Evolutionary conservation across 37 sponge, comb jelly and placozoan genomes (phyloP).

Genomic region (Ianthella basta): DNA sequence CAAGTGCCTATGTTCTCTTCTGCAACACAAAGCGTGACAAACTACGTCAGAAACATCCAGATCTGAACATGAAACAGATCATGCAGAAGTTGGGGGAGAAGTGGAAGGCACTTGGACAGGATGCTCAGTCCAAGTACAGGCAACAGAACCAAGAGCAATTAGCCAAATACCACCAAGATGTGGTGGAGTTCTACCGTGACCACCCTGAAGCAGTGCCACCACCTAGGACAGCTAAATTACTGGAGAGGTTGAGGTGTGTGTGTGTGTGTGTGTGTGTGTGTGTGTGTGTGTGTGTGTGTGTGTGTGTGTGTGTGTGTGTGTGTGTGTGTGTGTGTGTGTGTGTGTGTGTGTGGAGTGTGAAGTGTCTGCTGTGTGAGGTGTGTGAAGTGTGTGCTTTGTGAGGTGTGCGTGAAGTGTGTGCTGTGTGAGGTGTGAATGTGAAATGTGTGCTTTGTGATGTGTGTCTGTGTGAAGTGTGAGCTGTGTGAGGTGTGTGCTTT

Average conservation of each 20-base stretch:
- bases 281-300: neutral
- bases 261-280: slow-evolving; percentile 21
- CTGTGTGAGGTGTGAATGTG: too few species aligned
- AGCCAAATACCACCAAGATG: slow-evolving; percentile 37
- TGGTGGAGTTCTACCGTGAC: neutral
- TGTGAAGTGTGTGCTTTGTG: too few species aligned
- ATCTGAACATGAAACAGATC: slow-evolving; percentile 34
- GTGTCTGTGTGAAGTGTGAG: too few species aligned
- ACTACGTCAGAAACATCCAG: slow-evolving; percentile 50
- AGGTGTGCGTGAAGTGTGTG: too few species aligned
- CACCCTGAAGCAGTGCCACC: slow-evolving; percentile 20
- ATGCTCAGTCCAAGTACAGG: slow-evolving; percentile 38
- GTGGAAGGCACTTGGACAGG: slow-evolving; percentile 43
- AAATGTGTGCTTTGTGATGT: too few species aligned
- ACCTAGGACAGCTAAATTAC: slow-evolving; percentile 4
- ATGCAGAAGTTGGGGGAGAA: slow-evolving; percentile 43
- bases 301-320: too few species aligned
- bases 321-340: too few species aligned
- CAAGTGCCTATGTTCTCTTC: slow-evolving; percentile 55
- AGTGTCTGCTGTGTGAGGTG: too few species aligned
- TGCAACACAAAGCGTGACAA: slow-evolving; percentile 50
- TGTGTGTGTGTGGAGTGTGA: too few species aligned
- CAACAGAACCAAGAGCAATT: slow-evolving; percentile 37
- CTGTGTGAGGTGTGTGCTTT: too few species aligned
- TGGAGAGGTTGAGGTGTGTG: slow-evolving; percentile 13